Evolutionary conservation across 2,888 invertebrate genomes (phyloP), one percentile per base, ranked within the genome.

Genomic region (Apoda limacodes): DNA sequence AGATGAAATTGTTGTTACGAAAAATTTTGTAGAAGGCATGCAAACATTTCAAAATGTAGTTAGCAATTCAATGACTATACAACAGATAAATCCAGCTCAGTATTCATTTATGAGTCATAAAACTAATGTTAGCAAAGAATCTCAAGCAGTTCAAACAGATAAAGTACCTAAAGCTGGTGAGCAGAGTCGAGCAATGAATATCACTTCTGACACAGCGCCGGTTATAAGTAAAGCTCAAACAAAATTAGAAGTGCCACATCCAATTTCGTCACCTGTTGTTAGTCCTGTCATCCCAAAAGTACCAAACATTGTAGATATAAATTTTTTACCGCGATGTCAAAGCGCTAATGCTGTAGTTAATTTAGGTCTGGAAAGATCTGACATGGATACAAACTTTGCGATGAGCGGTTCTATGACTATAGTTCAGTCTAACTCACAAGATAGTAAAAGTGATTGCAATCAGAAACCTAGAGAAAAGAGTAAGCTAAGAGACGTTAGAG

Each of bases 191-290:
- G 46, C 57, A 1, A 55, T 63, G 13, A 64, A 56, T 39, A 64
- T 48, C 32, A 55, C 63, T 39, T 40, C 63, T 0, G 76, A 76
- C 10, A 37, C 58, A 0, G 43, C 62, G 2, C 67, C 74, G 12
- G 64, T 69, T 2, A 63, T 74, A 10, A 72, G 70, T 37, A 75
- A 72, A 48, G 55, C 47, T 28, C 57, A 66, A 1, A 72, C 75
- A 0, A 82, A 81, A 47, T 40, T 82, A 32, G 80, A 80, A 60
- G 75, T 80, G 15, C 80, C 81, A 13, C 72, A 76, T 48, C 80
- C 81, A 0, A 81, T 80, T 33, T 69, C 80, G 1, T 81, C 82
- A 1, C 81, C 82, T 2, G 75, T 76, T 9, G 72, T 80, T 32
- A 80, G 63, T 38, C 74, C 78, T 17, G 74, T 71, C 1, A 71